phyloP scores from a whole-genome alignment of 1,140 invertebrate genomes.

The Heliconius congener region DNA sequence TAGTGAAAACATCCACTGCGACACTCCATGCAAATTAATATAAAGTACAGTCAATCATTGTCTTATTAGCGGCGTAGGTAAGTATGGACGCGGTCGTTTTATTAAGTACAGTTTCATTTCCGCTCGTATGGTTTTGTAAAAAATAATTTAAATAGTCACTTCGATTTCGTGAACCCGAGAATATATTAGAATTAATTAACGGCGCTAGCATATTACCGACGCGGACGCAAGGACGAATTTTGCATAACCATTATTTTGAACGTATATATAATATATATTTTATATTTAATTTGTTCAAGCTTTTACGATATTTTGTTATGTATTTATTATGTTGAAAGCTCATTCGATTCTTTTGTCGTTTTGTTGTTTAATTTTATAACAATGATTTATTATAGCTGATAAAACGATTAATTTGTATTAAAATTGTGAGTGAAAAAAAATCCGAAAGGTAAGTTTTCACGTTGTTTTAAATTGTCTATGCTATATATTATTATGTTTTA shows the following conservation, averaged over 20 bases:
- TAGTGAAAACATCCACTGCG: background rate
- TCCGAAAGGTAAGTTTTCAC: background rate
- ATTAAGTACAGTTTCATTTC: constrained; percentile 52
- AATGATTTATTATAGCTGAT: constrained; percentile 11
- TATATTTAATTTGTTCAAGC: background rate
- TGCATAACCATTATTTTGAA: constrained; percentile 55
- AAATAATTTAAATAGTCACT: constrained; percentile 59
- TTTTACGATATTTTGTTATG: constrained; percentile 1
- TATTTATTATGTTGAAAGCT: constrained; percentile 3
- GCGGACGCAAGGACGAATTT: constrained; percentile 66
- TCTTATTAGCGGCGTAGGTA: background rate
- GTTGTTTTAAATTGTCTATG: background rate
- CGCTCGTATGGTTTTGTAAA: constrained; percentile 56
- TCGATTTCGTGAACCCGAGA: constrained; percentile 56
- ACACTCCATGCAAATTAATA: background rate
- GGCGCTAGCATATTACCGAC: constrained; percentile 40
- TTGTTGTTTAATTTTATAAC: constrained; percentile 17
- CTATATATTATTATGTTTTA: background rate
- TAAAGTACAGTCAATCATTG: background rate
- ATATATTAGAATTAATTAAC: constrained; percentile 72
- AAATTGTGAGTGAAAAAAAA: background rate
- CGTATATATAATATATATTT: constrained; percentile 44
- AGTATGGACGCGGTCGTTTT: background rate
- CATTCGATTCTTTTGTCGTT: constrained; percentile 15
- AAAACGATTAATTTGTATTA: background rate